phyloP scores from a whole-genome alignment of 2,888 invertebrate genomes.

The Drosophila formosana region DNA sequence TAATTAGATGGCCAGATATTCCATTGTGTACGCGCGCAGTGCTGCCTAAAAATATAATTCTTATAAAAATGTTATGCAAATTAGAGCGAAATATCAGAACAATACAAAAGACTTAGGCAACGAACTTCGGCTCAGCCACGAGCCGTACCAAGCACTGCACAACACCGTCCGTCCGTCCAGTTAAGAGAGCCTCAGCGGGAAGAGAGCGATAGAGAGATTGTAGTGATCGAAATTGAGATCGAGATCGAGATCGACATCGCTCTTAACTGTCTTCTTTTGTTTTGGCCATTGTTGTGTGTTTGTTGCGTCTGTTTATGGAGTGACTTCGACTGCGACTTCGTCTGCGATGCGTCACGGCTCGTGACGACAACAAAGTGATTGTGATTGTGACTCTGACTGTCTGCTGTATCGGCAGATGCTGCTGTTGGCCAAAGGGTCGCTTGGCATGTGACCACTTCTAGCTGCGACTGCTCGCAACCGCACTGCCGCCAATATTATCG shows the following conservation, averaged over 20 bases:
- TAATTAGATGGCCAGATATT: conserved; percentile 32
- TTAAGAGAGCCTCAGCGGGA: conserved; percentile 36
- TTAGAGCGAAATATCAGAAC: conserved; percentile 31
- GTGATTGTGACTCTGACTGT: conserved; percentile 38
- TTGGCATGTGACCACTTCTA: conserved; percentile 47
- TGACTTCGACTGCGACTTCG: background rate
- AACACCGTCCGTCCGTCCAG: background rate
- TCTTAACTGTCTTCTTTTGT: conserved; percentile 44
- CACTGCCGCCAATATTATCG: conserved; percentile 45
- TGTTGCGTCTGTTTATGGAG: conserved; percentile 17
- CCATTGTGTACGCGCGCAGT: conserved; percentile 19
- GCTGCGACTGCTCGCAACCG: conserved; percentile 22
- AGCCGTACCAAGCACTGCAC: conserved; percentile 48
- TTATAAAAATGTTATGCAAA: conserved; percentile 68
- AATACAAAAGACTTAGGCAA: conserved; percentile 66
- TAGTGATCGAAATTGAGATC: conserved; percentile 1
- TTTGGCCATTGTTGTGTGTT: conserved; percentile 21
- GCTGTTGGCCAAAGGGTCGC: conserved; percentile 14
- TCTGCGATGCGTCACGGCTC: conserved; percentile 30
- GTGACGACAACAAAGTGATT: conserved; percentile 45
- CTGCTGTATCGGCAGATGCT: conserved; percentile 11
- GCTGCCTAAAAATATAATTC: conserved; percentile 54
- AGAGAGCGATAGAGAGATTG: background rate
- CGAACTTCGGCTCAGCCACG: conserved; percentile 57
- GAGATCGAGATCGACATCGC: conserved; percentile 29